Conservation (phyloP, 2,113 vertebrate genomes). For the Sinosuthora webbiana region DNA sequence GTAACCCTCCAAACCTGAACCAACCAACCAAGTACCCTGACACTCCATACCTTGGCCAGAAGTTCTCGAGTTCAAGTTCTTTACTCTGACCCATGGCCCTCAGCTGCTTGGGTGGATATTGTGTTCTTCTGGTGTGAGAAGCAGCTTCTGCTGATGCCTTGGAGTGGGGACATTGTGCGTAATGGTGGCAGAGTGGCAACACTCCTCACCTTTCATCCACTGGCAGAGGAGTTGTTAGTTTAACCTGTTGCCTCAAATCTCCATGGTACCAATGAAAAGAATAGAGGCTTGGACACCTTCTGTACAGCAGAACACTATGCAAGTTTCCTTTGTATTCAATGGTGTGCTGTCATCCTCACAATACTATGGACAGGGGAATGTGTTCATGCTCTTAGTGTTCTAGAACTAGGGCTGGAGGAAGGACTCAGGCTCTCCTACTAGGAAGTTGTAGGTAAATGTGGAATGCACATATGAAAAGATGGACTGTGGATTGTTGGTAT, state of each 20-base stretch:
- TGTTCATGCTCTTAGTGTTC: background rate
- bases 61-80: background rate
- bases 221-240: background rate
- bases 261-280: background rate
- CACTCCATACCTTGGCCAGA: background rate
- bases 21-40: background rate
- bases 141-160: background rate
- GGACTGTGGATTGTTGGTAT: background rate
- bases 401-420: background rate
- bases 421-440: background rate
- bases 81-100: background rate
- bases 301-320: background rate
- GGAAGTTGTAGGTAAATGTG: background rate
- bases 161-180: background rate
- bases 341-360: background rate
- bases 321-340: background rate
- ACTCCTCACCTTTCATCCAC: background rate
- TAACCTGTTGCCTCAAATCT: background rate
- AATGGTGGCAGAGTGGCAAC: background rate
- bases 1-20: background rate
- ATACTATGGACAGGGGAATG: background rate
- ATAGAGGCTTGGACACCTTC: background rate
- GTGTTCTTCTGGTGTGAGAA: background rate
- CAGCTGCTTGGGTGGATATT: background rate
- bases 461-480: background rate